These are phyloP conservation scores for Pheosia tremula DNA, from an alignment of 2,888 invertebrate genomes.

Conservation along the genomic window DNA sequence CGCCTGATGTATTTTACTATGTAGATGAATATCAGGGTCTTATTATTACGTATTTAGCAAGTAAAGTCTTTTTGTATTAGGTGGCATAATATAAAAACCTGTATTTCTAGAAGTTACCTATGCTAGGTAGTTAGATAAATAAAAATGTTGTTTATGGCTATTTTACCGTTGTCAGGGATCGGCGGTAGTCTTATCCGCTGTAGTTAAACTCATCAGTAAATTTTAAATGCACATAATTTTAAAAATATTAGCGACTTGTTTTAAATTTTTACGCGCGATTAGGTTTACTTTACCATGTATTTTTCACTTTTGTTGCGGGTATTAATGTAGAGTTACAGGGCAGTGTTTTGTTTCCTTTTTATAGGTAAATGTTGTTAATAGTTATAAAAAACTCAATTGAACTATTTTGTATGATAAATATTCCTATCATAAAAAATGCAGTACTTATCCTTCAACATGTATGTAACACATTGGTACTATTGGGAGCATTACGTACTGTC, in stretches of 20 bases:
- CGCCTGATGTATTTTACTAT: conserved; percentile 47
- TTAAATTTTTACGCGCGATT: background rate
- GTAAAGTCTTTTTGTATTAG: conserved; percentile 63
- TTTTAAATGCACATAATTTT: conserved; percentile 18
- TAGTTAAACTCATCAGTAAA: conserved; percentile 26
- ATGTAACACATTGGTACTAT: too few relatives aligned
- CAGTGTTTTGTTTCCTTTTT: too few relatives aligned
- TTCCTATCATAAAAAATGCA: too few relatives aligned
- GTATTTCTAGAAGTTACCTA: conserved; percentile 48
- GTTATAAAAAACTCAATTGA: too few relatives aligned
- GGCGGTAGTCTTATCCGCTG: conserved; percentile 18
- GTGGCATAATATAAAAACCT: conserved; percentile 46
- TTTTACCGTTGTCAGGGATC: conserved; percentile 27
- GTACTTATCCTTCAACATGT: too few relatives aligned
- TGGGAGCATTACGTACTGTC: too few relatives aligned
- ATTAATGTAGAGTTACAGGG: too few relatives aligned
- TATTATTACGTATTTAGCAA: conserved; percentile 63
- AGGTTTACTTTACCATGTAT: too few relatives aligned
- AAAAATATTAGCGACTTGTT: background rate
- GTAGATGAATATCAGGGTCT: conserved; percentile 74
- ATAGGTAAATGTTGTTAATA: too few relatives aligned
- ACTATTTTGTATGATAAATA: too few relatives aligned
- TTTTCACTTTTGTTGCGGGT: too few relatives aligned
- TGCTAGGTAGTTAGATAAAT: conserved; percentile 47
- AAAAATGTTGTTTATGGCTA: conserved; percentile 38